phyloP scores from a whole-genome alignment of 2,888 invertebrate species.

The Macaria liturata region DNA sequence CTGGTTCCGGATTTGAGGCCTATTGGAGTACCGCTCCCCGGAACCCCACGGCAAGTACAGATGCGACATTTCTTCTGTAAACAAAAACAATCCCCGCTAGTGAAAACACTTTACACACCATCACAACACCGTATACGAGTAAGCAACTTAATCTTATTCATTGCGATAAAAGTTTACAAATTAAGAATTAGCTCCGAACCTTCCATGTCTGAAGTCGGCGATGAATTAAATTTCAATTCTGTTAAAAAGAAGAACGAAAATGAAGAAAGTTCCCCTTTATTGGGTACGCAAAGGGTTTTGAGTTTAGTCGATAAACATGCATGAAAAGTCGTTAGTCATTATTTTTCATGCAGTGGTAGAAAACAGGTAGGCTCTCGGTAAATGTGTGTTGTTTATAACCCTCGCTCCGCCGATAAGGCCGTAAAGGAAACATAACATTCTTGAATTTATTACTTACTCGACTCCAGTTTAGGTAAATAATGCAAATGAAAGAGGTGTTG shows the following conservation, averaged over 20 bases:
- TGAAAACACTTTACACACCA: neutral
- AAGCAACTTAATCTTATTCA: neutral
- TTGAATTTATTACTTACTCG: slow-evolving; percentile 30
- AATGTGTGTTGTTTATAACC: slow-evolving; percentile 37
- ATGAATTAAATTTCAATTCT: slow-evolving; percentile 58
- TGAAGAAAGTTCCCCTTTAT: slow-evolving; percentile 61
- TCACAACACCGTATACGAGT: neutral
- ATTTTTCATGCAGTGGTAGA: slow-evolving; percentile 32
- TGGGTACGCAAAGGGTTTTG: slow-evolving; percentile 60
- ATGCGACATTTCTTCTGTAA: slow-evolving; percentile 91
- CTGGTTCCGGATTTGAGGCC: slow-evolving; percentile 72
- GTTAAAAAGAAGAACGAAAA: slow-evolving; percentile 53
- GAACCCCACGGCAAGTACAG: slow-evolving; percentile 91
- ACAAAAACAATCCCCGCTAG: slow-evolving; percentile 27
- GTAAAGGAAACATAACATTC: slow-evolving; percentile 35
- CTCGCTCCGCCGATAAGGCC: slow-evolving; percentile 30
- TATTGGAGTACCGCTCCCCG: slow-evolving; percentile 72
- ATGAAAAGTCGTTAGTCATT: slow-evolving; percentile 43
- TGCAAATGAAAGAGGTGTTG: slow-evolving; percentile 32
- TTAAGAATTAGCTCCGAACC: slow-evolving; percentile 48
- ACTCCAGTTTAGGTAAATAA: slow-evolving; percentile 33
- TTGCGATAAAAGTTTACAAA: slow-evolving; percentile 19
- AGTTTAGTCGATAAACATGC: slow-evolving; percentile 75
- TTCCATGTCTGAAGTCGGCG: slow-evolving; percentile 62
- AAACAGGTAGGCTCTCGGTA: slow-evolving; percentile 25